Conservation (phyloP, 2,888 invertebrate species). For the Mythimna albipuncta region DNA sequence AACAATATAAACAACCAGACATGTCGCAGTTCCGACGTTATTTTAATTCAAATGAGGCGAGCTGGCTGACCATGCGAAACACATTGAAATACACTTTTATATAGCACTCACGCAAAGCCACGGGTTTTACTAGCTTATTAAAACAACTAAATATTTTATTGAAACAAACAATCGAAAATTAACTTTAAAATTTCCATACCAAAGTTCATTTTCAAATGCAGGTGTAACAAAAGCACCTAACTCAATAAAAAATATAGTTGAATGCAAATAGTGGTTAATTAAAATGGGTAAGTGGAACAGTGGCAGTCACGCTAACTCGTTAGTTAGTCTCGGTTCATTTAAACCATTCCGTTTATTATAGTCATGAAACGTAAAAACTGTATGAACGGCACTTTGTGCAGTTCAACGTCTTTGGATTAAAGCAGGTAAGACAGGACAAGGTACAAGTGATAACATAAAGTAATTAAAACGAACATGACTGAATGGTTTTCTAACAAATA, state of each 20-base stretch:
- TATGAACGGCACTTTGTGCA: background rate
- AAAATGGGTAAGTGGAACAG: slow-evolving; percentile 30
- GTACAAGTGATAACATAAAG: background rate
- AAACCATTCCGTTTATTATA: slow-evolving; percentile 7
- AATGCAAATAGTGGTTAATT: slow-evolving; percentile 38
- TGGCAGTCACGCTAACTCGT: slow-evolving; percentile 43
- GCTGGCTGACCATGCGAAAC: slow-evolving; percentile 35
- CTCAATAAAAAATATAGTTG: slow-evolving; percentile 24
- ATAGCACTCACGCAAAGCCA: slow-evolving; percentile 47
- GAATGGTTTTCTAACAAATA: too few species aligned
- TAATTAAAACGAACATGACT: background rate
- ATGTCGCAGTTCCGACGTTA: slow-evolving; percentile 34
- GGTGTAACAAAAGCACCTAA: background rate
- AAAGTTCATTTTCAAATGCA: slow-evolving; percentile 24
- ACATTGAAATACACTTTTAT: slow-evolving; percentile 52
- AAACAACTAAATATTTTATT: slow-evolving; percentile 49
- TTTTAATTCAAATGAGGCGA: slow-evolving; percentile 58
- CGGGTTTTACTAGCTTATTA: slow-evolving; percentile 53
- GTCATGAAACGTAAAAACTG: slow-evolving; percentile 17
- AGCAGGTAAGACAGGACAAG: background rate
- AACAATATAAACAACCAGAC: slow-evolving; percentile 43
- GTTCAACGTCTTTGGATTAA: slow-evolving; percentile 20
- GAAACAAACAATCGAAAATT: background rate
- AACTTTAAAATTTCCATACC: rapidly evolving
- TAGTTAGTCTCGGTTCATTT: slow-evolving; percentile 42